Base-by-base conservation (phyloP, 2,797 vertebrate species). In the Enteromius mattozi region DNA sequence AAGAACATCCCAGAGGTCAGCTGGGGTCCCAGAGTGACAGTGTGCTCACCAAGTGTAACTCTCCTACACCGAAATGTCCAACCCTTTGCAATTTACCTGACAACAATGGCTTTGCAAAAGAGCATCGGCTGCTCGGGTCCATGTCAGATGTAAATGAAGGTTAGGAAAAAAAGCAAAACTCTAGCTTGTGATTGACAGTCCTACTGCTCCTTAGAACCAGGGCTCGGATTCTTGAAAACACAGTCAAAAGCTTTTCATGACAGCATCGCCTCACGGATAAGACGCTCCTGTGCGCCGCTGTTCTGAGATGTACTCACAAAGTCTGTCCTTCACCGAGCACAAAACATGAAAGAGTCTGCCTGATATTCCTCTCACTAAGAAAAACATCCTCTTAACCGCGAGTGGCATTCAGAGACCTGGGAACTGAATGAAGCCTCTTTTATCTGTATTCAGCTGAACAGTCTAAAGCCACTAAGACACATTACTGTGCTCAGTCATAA, bases 291-390 rank as follows among this genome's bases (percentile, higher is more conserved):
- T n/a, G 45, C 14, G 9, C 45, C 33, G 16, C 74, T 83, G 49
- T 83, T 83, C 74, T 83, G 74, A 83, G 82, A 83, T 76, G 59
- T 66, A 65, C 81, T 82, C 81, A 75, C 71, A 82, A 82, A 82
- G 81, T 83, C 82, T 78, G 82, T 78, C 82, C 63, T 77, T 83
- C 82, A 69, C 71, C 6, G 3, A 82, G 71, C 81, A 82, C 81
- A 75, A 66, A 66, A 82, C 82, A 83, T 78, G 74, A 77, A 83
- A 78, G 74, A 69, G 37, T 19, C 74, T 83, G 49, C 63, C 82
- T 77, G 63, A 83, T 68, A 78, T 83, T 83, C 59, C 74, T 83
- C 82, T 59, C 63, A 78, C 63, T 78, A 83, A 69, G 74, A 78
- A 83, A 83, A 83, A 83, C 82, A 83, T 83, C 82, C 24, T 77